Evolutionary conservation across 2,888 invertebrate species (phyloP).

Genomic region (Nymphalis c-album): DNA sequence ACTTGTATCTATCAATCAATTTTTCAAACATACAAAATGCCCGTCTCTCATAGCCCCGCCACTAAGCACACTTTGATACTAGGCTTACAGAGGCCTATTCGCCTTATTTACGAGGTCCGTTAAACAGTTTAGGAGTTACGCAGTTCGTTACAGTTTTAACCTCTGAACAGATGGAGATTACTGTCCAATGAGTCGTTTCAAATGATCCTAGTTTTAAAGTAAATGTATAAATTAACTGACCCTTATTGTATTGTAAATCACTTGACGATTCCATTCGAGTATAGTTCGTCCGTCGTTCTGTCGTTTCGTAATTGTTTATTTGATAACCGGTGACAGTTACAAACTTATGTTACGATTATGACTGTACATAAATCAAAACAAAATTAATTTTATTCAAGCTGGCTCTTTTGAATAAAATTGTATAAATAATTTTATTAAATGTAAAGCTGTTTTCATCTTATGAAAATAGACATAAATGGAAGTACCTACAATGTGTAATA

Average conservation of each 20-base stretch:
- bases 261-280: background rate
- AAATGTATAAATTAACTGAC: conserved; percentile 30
- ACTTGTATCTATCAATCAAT: no score
- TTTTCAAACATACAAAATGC: background rate
- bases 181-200: conserved; percentile 32
- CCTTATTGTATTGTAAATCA: conserved; percentile 12
- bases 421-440: no score
- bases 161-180: conserved; percentile 37
- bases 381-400: no score
- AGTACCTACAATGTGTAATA: no score
- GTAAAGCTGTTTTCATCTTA: no score
- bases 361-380: background rate
- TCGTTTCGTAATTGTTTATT: background rate
- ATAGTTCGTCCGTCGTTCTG: background rate
- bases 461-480: no score
- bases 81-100: conserved; percentile 51
- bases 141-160: conserved; percentile 43
- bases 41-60: conserved; percentile 36
- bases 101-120: conserved; percentile 58
- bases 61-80: conserved; percentile 45
- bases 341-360: background rate
- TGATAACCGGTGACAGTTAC: background rate
- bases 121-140: conserved; percentile 47
- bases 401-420: no score
- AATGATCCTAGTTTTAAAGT: conserved; percentile 22